Evolutionary conservation across 2,113 vertebrate species (phyloP).

Genomic region (Oreotrochilus melanogaster): DNA sequence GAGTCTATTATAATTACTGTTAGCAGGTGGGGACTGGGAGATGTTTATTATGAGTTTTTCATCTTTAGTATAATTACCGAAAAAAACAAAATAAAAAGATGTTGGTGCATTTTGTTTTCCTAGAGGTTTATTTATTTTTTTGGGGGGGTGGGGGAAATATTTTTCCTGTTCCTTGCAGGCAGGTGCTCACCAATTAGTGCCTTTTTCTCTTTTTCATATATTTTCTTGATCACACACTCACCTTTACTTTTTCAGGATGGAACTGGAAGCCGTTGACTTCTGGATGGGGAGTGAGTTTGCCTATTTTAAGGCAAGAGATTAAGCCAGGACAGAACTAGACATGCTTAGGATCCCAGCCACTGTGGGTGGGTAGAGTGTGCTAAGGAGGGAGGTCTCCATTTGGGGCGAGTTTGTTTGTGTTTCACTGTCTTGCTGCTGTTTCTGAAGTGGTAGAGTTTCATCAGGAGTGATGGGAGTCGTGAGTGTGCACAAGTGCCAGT

Average conservation of each 20-base stretch:
- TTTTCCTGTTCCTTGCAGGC: constrained; percentile 68
- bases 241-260: constrained; percentile 25
- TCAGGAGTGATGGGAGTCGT: background rate
- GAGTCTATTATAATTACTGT: constrained; percentile 99
- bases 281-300: background rate
- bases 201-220: constrained; percentile 47
- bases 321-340: background rate
- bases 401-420: background rate
- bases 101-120: constrained; percentile 97
- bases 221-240: constrained; percentile 47
- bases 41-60: constrained; percentile 99
- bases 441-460: constrained; percentile 8
- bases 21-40: constrained; percentile 99
- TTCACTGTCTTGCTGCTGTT: background rate
- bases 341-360: background rate
- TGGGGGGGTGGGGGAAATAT: constrained; percentile 9
- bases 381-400: background rate
- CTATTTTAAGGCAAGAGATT: background rate
- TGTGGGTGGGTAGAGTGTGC: background rate
- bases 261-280: background rate
- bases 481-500: background rate
- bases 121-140: constrained; percentile 83
- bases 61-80: constrained; percentile 99
- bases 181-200: constrained; percentile 71
- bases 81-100: constrained; percentile 98